Percentiles rank a stretch among this genome's conserved stretches.
phyloP scores from a whole-genome alignment of 2,113 vertebrate genomes.

The Sinocyclocheilus anshuiensis region DNA sequence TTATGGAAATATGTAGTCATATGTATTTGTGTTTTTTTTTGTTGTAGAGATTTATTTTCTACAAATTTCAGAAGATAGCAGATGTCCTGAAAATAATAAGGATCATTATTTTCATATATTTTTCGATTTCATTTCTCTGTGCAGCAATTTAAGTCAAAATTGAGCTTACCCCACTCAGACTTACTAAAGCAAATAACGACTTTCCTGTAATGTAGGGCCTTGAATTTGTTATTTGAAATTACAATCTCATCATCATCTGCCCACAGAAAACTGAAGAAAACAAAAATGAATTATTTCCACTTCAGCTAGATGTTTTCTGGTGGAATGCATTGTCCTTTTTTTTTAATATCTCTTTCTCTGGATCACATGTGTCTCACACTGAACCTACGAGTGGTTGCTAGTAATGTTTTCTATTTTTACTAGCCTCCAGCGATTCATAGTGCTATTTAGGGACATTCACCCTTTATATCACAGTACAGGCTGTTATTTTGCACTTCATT shows the following conservation, averaged over 20 bases:
- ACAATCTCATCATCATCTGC: background rate
- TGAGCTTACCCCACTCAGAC: background rate
- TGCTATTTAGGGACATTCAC: background rate
- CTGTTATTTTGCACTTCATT: slow-evolving; percentile 18
- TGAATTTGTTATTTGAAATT: background rate
- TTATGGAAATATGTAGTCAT: background rate
- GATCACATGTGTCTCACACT: background rate
- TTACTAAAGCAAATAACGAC: background rate
- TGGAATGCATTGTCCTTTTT: background rate
- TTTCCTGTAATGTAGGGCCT: background rate
- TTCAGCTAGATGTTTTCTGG: background rate
- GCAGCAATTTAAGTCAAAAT: background rate
- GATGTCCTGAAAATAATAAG: background rate
- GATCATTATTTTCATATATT: background rate
- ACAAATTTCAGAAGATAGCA: background rate
- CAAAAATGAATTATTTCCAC: background rate
- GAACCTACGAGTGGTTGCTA: slow-evolving; percentile 7
- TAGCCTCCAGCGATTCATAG: slow-evolving; percentile 20
- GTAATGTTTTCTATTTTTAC: slow-evolving; percentile 23
- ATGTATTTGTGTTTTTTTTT: background rate
- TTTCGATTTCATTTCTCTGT: background rate
- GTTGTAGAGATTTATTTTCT: background rate
- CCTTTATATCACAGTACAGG: background rate
- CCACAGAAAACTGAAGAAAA: background rate
- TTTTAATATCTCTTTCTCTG: background rate